Evolutionary conservation across 2,797 vertebrate genomes (phyloP), one percentile per base, ranked within the genome.

Genomic region (Silurus lanzhouensis): DNA sequence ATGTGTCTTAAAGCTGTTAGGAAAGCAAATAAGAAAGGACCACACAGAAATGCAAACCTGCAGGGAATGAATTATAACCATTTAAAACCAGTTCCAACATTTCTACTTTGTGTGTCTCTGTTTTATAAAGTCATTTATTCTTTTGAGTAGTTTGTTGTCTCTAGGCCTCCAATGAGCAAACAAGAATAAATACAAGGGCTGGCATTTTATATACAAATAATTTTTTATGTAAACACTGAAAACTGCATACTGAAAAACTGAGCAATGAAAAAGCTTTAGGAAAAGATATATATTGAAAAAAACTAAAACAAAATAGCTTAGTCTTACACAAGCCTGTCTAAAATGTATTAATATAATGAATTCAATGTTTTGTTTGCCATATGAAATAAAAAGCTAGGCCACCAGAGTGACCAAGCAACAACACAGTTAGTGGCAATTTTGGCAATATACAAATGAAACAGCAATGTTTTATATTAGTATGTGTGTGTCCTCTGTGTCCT

Each of bases 11-110:
- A 80, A 68, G 44, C 78, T 5, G 25, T 61, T 66, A 74, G 61
- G 67, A 87, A 86, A 82, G 60, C 77, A 82, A 46, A 82, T 66
- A 86, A 46, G 74, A 77, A 64, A 60, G 80, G 79, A 87, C 83
- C 86, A 88, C 79, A 87, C 85, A 81, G 80, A 83, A 67, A 25
- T 66, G 61, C 52, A 75, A 48, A 71, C 48, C 55, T 9, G 55
- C 78, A 46, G 75, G 60, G 76, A 70, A 82, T 63, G 46, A 70
- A 25, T 85, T 78, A 76, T 71, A 82, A 84, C 67, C 70, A 71
- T 25, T 77, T 22, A 1, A 55, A 55, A 27, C 57, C 12, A 60
- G 22, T 22, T 31, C 57, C 20, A 78, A 78, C 31, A 44, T 63
- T 61, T 44, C 20, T 4, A 0, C 58, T 60, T 61, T 78, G 2